phyloP scores from a whole-genome alignment of 1,140 invertebrate genomes.

The Diuraphis noxia region DNA sequence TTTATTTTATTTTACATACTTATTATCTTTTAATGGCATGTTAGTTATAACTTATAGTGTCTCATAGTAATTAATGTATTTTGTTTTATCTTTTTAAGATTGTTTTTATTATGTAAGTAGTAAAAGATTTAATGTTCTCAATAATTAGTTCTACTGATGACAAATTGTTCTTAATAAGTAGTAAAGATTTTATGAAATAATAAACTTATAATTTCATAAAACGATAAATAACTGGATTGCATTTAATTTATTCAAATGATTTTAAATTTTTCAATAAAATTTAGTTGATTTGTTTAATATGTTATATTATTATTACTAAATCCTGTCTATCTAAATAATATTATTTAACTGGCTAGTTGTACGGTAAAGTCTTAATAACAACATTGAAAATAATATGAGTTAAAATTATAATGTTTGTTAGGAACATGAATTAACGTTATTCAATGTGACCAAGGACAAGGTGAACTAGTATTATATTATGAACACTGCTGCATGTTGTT shows the following conservation, averaged over 20 bases:
- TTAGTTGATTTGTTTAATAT: not conserved
- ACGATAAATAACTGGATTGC: not conserved
- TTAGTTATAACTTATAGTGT: not conserved
- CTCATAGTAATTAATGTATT: not conserved
- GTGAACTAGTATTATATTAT: constrained; percentile 35
- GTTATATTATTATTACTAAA: not conserved
- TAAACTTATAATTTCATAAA: not conserved
- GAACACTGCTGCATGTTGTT: not conserved
- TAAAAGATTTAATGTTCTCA: not conserved
- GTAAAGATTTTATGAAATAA: not conserved
- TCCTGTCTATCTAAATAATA: not conserved
- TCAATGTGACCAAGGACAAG: constrained; percentile 31
- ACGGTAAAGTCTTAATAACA: not conserved
- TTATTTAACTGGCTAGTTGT: not conserved
- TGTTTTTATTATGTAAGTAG: not conserved
- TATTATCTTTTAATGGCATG: not conserved
- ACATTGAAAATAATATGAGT: constrained; percentile 37
- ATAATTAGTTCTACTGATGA: not conserved
- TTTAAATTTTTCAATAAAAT: not conserved
- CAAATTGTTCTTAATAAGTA: not conserved
- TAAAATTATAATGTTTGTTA: constrained; percentile 31
- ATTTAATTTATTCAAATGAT: not conserved
- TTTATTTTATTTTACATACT: constrained; percentile 20
- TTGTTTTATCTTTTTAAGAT: not conserved
- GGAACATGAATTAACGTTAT: constrained; percentile 23